A percentile compares a stretch with the other conserved stretches of the same genome.
phyloP scores from a whole-genome alignment of 1,140 invertebrate species.

The Papilio polyxenes region DNA sequence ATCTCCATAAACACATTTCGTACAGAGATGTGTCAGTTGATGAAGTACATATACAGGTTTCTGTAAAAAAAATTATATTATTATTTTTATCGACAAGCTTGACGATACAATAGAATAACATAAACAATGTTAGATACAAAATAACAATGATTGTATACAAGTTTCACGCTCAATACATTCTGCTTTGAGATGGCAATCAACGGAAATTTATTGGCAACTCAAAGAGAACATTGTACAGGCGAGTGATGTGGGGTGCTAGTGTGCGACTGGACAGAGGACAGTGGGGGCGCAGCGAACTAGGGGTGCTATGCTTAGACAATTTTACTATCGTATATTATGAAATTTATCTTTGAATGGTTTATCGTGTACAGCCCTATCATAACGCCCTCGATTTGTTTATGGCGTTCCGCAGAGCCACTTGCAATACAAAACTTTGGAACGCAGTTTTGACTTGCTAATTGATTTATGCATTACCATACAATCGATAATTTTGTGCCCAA shows the following conservation, averaged over 20 bases:
- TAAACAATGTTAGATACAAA: not conserved
- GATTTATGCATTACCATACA: conserved; percentile 30
- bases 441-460: conserved; percentile 35
- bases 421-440: conserved; percentile 26
- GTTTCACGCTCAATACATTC: conserved; percentile 13
- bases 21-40: too few species aligned
- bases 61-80: not conserved
- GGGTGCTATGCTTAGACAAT: conserved; percentile 75
- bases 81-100: not conserved
- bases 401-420: conserved; percentile 37
- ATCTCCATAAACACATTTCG: too few species aligned
- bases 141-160: conserved; percentile 28
- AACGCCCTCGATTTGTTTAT: conserved; percentile 52
- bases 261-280: conserved; percentile 52
- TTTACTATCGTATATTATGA: conserved; percentile 74
- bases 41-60: not conserved
- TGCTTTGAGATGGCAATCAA: conserved; percentile 39
- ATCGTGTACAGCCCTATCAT: conserved; percentile 60
- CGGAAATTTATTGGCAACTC: conserved; percentile 39
- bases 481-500: conserved; percentile 23
- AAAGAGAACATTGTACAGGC: conserved; percentile 51
- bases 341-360: conserved; percentile 70
- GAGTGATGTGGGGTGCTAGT: conserved; percentile 62
- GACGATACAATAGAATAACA: not conserved
- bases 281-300: conserved; percentile 48